A percentile compares a stretch with the other conserved stretches of the same genome.
phyloP scores from a whole-genome alignment of 1,140 invertebrate genomes.

The Pararge aegeria region DNA sequence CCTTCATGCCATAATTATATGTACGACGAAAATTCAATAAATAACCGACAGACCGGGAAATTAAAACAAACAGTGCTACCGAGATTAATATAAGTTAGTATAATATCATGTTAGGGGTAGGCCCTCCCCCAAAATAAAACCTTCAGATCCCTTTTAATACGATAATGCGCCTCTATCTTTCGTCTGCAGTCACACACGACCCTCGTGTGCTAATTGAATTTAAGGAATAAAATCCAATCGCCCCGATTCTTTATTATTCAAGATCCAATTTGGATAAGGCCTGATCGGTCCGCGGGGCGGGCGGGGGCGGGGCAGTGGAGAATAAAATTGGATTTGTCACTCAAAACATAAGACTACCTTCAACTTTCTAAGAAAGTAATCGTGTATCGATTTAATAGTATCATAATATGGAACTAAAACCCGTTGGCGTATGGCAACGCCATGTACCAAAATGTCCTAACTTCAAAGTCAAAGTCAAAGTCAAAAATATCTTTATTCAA shows the following conservation, averaged over 20 bases:
- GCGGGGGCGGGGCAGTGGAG: constrained; percentile 62
- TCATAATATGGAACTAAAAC: no score
- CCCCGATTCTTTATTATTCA: constrained; percentile 81
- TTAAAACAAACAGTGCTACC: constrained; percentile 2
- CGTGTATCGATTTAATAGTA: constrained; percentile 36
- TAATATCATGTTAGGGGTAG: constrained; percentile 20
- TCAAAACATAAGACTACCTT: constrained; percentile 78
- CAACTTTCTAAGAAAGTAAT: constrained; percentile 55
- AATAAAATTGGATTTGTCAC: constrained; percentile 80
- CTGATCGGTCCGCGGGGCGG: constrained; percentile 71
- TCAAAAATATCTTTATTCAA: no score
- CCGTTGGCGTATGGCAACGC: no score
- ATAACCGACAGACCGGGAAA: neutral
- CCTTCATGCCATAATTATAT: no score
- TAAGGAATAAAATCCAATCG: constrained; percentile 81
- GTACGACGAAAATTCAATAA: neutral
- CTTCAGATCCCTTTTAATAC: constrained; percentile 70
- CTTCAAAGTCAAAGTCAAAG: no score
- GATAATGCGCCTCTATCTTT: constrained; percentile 75
- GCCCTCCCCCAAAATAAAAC: constrained; percentile 48
- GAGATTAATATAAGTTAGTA: constrained; percentile 21
- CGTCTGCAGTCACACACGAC: constrained; percentile 74
- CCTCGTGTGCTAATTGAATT: constrained; percentile 80
- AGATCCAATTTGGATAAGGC: constrained; percentile 81
- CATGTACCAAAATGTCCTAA: no score